Percentiles rank a stretch among this genome's conserved stretches.
Evolutionary conservation across 1,140 invertebrate genomes (phyloP).

Genomic region (Zaprionus vittiger): DNA sequence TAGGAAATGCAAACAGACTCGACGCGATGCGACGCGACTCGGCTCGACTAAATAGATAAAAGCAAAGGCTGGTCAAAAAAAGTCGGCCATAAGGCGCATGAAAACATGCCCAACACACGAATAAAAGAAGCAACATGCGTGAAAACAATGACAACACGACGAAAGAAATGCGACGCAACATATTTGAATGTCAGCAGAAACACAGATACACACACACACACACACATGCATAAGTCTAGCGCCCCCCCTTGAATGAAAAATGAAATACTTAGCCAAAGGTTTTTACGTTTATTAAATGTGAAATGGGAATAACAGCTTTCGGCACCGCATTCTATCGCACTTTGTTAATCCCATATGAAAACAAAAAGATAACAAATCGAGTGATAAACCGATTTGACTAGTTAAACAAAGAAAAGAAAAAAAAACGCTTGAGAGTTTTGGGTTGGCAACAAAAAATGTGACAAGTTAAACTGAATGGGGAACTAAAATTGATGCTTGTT

Average conservation of each 20-base stretch:
- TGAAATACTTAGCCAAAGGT: background rate
- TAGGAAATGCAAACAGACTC: conserved; percentile 70
- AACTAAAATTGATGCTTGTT: background rate
- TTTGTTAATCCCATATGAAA: background rate
- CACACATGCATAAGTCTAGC: no score
- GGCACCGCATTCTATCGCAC: background rate
- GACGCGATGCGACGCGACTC: background rate
- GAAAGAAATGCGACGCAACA: conserved; percentile 30
- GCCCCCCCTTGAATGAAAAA: background rate
- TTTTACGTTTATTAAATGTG: conserved; percentile 17
- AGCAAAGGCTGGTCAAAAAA: conserved; percentile 52
- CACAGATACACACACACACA: background rate
- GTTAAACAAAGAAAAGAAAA: background rate
- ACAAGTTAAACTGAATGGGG: background rate
- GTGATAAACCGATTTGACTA: background rate
- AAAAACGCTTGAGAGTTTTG: background rate
- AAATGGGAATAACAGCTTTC: background rate
- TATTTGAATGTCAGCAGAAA: conserved; percentile 31
- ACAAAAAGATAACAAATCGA: background rate
- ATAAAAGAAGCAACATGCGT: conserved; percentile 5
- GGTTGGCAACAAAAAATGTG: background rate
- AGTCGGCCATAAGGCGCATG: conserved; percentile 11
- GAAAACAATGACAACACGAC: background rate
- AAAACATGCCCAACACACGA: conserved; percentile 31
- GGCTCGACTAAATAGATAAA: conserved; percentile 61